Conservation (phyloP, 2,113 vertebrate genomes). For the Chionodraco myersi region DNA sequence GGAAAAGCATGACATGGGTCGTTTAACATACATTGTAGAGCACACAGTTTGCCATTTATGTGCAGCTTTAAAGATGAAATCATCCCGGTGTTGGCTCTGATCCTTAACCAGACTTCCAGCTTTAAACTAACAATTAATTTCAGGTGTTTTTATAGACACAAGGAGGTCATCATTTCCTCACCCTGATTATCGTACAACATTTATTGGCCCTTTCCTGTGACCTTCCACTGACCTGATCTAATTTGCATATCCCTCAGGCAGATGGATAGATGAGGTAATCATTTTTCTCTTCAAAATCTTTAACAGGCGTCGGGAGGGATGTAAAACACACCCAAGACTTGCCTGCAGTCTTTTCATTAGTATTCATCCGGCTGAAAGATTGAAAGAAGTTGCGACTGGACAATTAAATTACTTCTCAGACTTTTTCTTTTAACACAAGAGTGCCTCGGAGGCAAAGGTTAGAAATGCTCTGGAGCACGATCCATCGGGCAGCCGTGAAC, state of each 20-base stretch:
- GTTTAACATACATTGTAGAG: neutral
- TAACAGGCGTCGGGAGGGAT: constrained; percentile 44
- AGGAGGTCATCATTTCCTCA: constrained; percentile 21
- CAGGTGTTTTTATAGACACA: constrained; percentile 9
- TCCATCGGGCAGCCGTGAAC: neutral
- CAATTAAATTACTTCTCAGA: constrained; percentile 56
- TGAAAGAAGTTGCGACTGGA: constrained; percentile 58
- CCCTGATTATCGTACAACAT: constrained; percentile 39
- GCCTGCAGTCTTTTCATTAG: constrained; percentile 63
- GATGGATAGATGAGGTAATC: constrained; percentile 53
- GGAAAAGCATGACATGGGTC: too few species aligned
- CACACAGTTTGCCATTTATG: neutral
- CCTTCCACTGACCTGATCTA: constrained; percentile 39
- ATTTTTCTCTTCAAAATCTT: constrained; percentile 58
- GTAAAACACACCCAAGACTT: constrained; percentile 57
- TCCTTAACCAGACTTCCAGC: constrained; percentile 2
- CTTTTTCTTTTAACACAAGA: neutral
- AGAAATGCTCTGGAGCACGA: constrained; percentile 9
- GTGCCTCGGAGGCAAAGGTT: constrained; percentile 15
- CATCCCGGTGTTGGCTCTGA: neutral
- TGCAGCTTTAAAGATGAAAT: neutral
- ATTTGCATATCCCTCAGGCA: constrained; percentile 68
- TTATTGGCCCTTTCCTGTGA: constrained; percentile 30
- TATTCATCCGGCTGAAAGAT: constrained; percentile 67
- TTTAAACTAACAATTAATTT: constrained; percentile 23